These are phyloP conservation scores for Piprites chloris DNA, from an alignment of 2,113 vertebrate species.

Conservation along the genomic window DNA sequence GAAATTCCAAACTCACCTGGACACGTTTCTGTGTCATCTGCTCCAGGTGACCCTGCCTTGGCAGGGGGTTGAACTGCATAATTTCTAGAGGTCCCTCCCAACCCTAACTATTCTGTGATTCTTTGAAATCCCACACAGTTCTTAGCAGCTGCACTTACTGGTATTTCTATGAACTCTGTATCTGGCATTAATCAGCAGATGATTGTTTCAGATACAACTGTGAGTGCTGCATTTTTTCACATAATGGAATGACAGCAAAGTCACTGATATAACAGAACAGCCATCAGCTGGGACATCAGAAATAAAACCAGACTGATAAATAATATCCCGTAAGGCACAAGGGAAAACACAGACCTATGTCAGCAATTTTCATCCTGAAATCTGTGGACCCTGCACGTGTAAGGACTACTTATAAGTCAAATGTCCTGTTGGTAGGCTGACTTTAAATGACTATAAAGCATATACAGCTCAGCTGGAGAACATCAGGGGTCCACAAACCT, in stretches of 20 bases:
- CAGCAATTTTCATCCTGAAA: background rate
- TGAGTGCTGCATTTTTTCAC: background rate
- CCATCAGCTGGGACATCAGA: background rate
- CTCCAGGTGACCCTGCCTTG: background rate
- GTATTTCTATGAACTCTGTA: background rate
- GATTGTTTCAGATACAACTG: background rate
- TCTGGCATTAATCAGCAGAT: background rate
- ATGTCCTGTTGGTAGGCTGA: background rate
- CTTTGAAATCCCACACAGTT: background rate
- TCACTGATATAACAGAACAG: background rate
- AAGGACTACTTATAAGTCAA: background rate
- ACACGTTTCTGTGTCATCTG: background rate
- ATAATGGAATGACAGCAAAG: background rate
- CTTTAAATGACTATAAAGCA: background rate
- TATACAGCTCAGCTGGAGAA: background rate
- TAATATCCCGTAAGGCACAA: background rate
- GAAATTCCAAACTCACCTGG: background rate
- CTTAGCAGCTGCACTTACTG: background rate
- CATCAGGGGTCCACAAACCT: conserved; percentile 5
- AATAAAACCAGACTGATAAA: background rate
- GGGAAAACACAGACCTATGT: background rate
- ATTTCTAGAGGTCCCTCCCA: background rate
- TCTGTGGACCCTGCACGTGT: fast-evolving
- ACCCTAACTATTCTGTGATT: background rate
- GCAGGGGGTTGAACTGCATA: background rate